These are phyloP conservation scores for Frieseomelitta varia DNA, from an alignment of 1,140 invertebrate species.

Conservation along the genomic window DNA sequence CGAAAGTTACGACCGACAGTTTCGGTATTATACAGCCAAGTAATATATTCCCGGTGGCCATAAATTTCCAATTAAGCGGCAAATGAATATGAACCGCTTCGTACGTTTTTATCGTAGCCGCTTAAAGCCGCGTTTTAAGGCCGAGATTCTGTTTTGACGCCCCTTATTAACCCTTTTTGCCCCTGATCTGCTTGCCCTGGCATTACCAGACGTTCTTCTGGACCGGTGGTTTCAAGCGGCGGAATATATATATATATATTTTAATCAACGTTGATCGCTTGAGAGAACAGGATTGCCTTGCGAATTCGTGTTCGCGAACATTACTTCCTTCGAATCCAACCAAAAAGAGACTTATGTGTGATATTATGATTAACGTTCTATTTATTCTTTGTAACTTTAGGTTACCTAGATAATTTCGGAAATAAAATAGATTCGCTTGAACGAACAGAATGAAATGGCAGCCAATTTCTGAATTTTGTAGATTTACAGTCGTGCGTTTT, in stretches of 20 bases:
- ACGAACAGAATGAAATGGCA: no score
- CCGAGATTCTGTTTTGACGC: not conserved
- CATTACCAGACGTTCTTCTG: not conserved
- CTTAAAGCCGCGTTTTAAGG: conserved; percentile 8
- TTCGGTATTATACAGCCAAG: conserved; percentile 17
- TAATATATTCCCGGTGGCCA: conserved; percentile 50
- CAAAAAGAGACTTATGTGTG: not conserved
- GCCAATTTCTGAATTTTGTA: no score
- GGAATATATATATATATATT: not conserved
- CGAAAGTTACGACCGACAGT: conserved; percentile 47
- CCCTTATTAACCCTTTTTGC: conserved; percentile 22
- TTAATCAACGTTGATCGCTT: not conserved
- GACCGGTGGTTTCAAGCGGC: not conserved
- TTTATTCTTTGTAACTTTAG: not conserved
- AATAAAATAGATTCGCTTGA: no score
- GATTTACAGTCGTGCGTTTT: no score
- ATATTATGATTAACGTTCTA: not conserved
- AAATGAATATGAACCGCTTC: conserved; percentile 63
- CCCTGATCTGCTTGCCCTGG: not conserved
- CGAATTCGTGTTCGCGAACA: not conserved
- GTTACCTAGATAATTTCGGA: no score
- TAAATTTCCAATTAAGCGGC: conserved; percentile 64
- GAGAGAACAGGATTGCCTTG: not conserved
- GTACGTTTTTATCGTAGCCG: conserved; percentile 43
- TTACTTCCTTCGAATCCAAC: not conserved